A percentile compares a stretch with the other conserved stretches of the same genome.
phyloP scores from a whole-genome alignment of 2,888 invertebrate genomes.

The Argynnis bischoffii region DNA sequence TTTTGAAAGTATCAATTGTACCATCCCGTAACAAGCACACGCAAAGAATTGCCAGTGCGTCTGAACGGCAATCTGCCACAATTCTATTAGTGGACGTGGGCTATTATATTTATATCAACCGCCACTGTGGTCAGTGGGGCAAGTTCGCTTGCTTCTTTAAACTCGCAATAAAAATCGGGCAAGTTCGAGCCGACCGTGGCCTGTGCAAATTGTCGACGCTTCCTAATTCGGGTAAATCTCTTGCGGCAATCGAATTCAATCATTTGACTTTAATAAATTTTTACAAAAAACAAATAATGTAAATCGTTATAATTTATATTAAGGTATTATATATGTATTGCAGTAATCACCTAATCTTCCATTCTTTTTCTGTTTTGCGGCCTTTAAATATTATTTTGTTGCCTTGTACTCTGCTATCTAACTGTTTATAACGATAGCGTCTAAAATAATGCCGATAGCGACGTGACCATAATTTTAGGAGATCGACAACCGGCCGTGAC shows the following conservation, averaged over 20 bases:
- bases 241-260: constrained; percentile 34
- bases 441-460: constrained; percentile 60
- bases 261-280: constrained; percentile 10
- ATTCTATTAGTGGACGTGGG: constrained; percentile 37
- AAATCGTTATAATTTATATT: background rate
- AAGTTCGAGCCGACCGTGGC: constrained; percentile 74
- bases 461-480: constrained; percentile 74
- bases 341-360: background rate
- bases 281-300: background rate
- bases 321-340: background rate
- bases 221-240: constrained; percentile 45
- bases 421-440: constrained; percentile 59
- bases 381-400: constrained; percentile 43
- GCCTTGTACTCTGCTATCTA: constrained; percentile 47
- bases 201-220: constrained; percentile 48
- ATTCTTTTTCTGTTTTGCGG: constrained; percentile 11
- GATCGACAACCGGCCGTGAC: constrained; percentile 80
- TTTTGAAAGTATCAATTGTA: background rate
- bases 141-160: constrained; percentile 76
- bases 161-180: constrained; percentile 74
- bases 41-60: constrained; percentile 22
- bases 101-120: constrained; percentile 72
- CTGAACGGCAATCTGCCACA: constrained; percentile 31
- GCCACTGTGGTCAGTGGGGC: constrained; percentile 73
- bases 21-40: background rate